Percentiles rank a stretch among this genome's conserved stretches.
phyloP scores from a whole-genome alignment of 2,888 invertebrate species.

The Ditylenchus weischeri region DNA sequence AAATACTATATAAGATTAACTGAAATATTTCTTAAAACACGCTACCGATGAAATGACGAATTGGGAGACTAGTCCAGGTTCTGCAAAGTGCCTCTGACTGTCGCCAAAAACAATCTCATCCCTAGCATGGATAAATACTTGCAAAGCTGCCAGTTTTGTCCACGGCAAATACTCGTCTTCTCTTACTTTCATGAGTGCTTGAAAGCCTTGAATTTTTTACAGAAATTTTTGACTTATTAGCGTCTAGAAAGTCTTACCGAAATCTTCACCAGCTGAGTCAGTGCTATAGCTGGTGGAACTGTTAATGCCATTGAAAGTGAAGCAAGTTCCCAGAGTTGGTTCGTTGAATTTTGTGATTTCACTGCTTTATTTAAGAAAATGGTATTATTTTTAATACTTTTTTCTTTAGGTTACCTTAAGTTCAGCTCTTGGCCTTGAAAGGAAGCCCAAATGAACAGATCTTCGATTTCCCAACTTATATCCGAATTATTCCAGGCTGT shows the following conservation, averaged over 20 bases:
- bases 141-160: conserved; percentile 27
- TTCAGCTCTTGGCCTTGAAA: conserved; percentile 28
- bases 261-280: conserved; percentile 20
- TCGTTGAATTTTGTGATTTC: conserved; percentile 27
- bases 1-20: too few relatives aligned
- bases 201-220: conserved; percentile 20
- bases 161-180: conserved; percentile 32
- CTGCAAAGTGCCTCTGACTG: conserved; percentile 26
- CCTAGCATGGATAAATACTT: conserved; percentile 25
- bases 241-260: background rate
- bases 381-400: background rate
- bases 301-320: conserved; percentile 35
- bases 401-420: conserved; percentile 9
- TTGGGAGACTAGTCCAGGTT: conserved; percentile 21
- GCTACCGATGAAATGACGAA: conserved; percentile 22
- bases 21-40: background rate
- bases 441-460: conserved; percentile 33
- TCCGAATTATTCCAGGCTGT: conserved; percentile 18
- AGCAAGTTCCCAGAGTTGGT: conserved; percentile 37
- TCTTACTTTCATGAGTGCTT: conserved; percentile 26
- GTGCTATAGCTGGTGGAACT: background rate
- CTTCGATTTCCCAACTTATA: conserved; percentile 32
- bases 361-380: conserved; percentile 11
- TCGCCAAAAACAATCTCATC: conserved; percentile 29
- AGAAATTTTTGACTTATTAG: background rate